Evolutionary conservation across 92 coral and sea anemone genomes (phyloP), one percentile per base, ranked within the genome.

Genomic region (Actinostola sp.): DNA sequence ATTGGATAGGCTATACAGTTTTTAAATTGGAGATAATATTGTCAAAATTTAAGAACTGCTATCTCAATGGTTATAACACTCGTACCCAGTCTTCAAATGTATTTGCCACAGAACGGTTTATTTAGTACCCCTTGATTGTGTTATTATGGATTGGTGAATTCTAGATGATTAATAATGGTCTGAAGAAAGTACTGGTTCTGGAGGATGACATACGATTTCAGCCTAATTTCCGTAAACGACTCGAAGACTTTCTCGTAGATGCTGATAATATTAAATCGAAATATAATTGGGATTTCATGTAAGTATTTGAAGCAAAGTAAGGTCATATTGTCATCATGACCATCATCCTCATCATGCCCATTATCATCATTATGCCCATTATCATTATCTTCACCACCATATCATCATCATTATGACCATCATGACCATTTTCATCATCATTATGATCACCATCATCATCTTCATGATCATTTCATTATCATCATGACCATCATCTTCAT

Each of bases 171-270:
- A 88, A 92, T 32, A 92, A 89, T 30, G 91, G 93, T 31, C 72
- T 91, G 33, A 57, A 84, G 31, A 74, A 77, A 29, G 86, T 91
- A 10, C 30, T 94, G 34, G 77, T 94, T n/a, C 77, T 94, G 41
- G 98, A 94, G 38, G 98, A 94, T 75, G 98, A 94, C 71, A 90
- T 94, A 41, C 87, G 98, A n/a, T 94, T 94, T 80, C 90, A 94
- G 71, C 91, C 95, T 19, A 67, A 91, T 68, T 94, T 94, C 66
- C 78, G 98, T 30, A 81, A 84, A 33, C 82, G 80, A 43, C 82
- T 94, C 8, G 90, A 74, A 29, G 65, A 56, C 12, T 54, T 94
- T 7, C 61, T 94, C 24, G 70, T 32, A 25, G 98, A 94, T 66
- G 90, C 98, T 46, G 66, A 77, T 7, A 54, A 50, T 8, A 77